Evolutionary conservation across 2,888 invertebrate species (phyloP), one percentile per base, ranked within the genome.

Genomic region (Nemapogon koenigi): DNA sequence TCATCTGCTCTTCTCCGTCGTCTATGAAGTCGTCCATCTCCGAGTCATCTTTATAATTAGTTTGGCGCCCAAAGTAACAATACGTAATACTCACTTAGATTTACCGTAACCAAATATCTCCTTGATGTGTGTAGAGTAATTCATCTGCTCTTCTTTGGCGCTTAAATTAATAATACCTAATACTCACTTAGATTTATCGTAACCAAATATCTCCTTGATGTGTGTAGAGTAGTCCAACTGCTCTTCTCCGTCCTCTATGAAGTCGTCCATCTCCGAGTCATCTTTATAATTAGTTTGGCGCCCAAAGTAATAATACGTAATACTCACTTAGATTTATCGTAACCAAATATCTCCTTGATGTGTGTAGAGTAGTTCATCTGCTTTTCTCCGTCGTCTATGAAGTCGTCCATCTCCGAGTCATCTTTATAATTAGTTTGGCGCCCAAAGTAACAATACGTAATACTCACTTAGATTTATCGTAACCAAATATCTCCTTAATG

Each of bases 11-110:
- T 2, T 89, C 88, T 2, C 87, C 92, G 57, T 97, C 96, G 59
- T 94, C 96, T 45, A 97, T 96, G 54, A 97, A 97, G 62, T 94
- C 96, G 50, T 94, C 93, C 81, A 96, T 82, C 57, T 96, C 96
- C 0, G 93, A 92, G 60, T 95, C 95, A 55, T 94, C 91, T 44
- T 94, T n/a, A n/a, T n/a, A n/a, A n/a, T n/a, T n/a, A n/a, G n/a
- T n/a, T n/a, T n/a, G n/a, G n/a, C n/a, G n/a, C n/a, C n/a, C n/a
- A n/a, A n/a, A n/a, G n/a, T n/a, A n/a, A n/a, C n/a, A n/a, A n/a
- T n/a, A n/a, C n/a, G n/a, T n/a, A n/a, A n/a, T n/a, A n/a, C n/a
- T n/a, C n/a, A n/a, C n/a, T n/a, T n/a, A n/a, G n/a, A n/a, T n/a
- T n/a, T n/a, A n/a, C n/a, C n/a, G n/a, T n/a, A n/a, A n/a, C n/a